Evolutionary conservation across 2,113 vertebrate species (phyloP).

Genomic region (Sardina pilchardus): DNA sequence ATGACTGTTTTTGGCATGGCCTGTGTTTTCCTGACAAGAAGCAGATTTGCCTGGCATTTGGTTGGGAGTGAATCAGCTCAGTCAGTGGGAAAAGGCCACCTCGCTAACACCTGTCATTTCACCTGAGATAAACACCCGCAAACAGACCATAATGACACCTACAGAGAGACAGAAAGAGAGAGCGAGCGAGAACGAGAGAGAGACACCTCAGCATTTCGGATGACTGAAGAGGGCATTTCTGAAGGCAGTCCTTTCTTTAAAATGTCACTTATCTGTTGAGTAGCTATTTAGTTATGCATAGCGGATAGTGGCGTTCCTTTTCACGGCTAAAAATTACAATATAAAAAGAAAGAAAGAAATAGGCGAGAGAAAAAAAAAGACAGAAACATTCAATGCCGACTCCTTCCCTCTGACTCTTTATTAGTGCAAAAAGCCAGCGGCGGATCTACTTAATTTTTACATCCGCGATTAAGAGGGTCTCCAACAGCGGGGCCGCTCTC

Average conservation of each 20-base stretch:
- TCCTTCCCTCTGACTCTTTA: constrained; percentile 22
- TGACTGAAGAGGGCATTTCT: background rate
- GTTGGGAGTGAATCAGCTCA: background rate
- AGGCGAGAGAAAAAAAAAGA: background rate
- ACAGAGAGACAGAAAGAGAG: background rate
- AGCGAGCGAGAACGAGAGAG: background rate
- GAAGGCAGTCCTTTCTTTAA: constrained; percentile 25
- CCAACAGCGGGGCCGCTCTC: constrained; percentile 19
- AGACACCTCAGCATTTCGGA: background rate
- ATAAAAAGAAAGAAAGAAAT: background rate
- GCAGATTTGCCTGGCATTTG: background rate
- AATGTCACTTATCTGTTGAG: constrained; percentile 37
- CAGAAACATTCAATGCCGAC: background rate
- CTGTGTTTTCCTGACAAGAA: background rate
- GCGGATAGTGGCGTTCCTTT: background rate
- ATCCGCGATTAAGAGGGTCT: constrained; percentile 21
- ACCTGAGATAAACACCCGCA: background rate
- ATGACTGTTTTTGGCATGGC: background rate
- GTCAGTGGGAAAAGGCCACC: background rate
- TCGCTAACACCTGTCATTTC: constrained; percentile 6
- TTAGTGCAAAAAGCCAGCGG: constrained; percentile 28
- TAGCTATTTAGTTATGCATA: constrained; percentile 15
- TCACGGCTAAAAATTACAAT: background rate
- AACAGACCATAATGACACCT: constrained; percentile 5
- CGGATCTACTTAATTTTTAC: constrained; percentile 31